A percentile compares a stretch with the other conserved stretches of the same genome.
Evolutionary conservation across 2,797 vertebrate species (phyloP).

Genomic region (Rhynchonycteris naso): DNA sequence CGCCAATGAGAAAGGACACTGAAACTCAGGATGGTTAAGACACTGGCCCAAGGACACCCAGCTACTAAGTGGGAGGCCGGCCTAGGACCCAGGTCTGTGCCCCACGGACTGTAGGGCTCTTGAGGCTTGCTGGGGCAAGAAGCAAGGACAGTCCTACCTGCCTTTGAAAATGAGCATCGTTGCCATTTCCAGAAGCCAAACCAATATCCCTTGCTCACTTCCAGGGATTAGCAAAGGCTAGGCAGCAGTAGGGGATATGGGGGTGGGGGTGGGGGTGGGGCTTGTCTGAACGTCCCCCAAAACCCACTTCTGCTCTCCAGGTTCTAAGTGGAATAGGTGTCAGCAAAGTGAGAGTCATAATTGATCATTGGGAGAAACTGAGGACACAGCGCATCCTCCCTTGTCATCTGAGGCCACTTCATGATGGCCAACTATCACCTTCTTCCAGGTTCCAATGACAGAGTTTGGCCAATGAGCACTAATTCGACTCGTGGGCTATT

Average conservation of each 20-base stretch:
- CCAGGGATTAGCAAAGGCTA: not conserved
- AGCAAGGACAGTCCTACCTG: not conserved
- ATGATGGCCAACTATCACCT: fast-evolving
- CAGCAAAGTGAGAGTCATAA: not conserved
- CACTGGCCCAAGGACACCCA: not conserved
- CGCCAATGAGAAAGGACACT: not conserved
- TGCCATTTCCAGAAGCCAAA: not conserved
- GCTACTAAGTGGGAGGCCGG: not conserved
- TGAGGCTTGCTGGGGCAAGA: not conserved
- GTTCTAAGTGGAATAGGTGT: not conserved
- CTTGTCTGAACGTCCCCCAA: not conserved
- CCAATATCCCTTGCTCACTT: not conserved
- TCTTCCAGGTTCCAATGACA: not conserved
- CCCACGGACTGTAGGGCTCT: not conserved
- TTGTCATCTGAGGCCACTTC: not conserved
- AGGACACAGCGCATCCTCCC: not conserved
- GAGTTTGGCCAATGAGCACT: fast-evolving
- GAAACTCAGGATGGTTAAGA: not conserved
- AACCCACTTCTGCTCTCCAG: not conserved
- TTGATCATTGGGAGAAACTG: fast-evolving
- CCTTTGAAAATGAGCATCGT: not conserved
- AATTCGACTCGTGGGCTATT: not conserved
- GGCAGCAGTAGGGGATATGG: too few species aligned
- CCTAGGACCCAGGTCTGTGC: not conserved
- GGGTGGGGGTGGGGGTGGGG: too few species aligned